Percentiles rank a stretch among this genome's conserved stretches.
These are phyloP conservation scores for Lasioglossum villosulum DNA, from an alignment of 2,888 invertebrate genomes.

Conservation along the genomic window DNA sequence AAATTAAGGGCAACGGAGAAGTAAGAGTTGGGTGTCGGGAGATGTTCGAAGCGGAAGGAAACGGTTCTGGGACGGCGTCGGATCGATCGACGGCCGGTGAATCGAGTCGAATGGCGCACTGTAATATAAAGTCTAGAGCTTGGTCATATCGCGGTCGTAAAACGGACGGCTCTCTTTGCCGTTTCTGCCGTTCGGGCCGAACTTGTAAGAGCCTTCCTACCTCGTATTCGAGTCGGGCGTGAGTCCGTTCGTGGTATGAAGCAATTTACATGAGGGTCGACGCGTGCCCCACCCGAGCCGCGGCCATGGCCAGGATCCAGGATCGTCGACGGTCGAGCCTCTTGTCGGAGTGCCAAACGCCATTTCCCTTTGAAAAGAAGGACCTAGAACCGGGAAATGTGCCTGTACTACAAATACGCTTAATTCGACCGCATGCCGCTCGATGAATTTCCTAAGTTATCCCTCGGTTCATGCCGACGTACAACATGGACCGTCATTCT, in stretches of 20 bases:
- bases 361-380: conserved; percentile 42
- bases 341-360: conserved; percentile 51
- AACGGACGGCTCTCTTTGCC: conserved; percentile 73
- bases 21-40: neutral
- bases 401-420: conserved; percentile 52
- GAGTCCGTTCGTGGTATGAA: conserved; percentile 69
- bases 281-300: conserved; percentile 53
- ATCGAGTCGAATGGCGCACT: conserved; percentile 66
- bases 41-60: conserved; percentile 20
- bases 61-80: conserved; percentile 25
- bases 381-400: conserved; percentile 42
- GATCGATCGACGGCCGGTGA: conserved; percentile 56
- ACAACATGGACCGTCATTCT: neutral
- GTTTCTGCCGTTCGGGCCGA: conserved; percentile 66
- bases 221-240: conserved; percentile 63
- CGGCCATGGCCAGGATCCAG: conserved; percentile 55
- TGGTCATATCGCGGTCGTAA: conserved; percentile 80
- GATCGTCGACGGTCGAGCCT: conserved; percentile 34
- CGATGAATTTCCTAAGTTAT: conserved; percentile 34
- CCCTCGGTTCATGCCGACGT: neutral
- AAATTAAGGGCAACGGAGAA: neutral
- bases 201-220: conserved; percentile 69
- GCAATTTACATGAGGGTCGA: conserved; percentile 77
- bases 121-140: conserved; percentile 80
- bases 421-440: conserved; percentile 38